phyloP scores from a whole-genome alignment of 1,140 invertebrate genomes.

The Asobara japonica region DNA sequence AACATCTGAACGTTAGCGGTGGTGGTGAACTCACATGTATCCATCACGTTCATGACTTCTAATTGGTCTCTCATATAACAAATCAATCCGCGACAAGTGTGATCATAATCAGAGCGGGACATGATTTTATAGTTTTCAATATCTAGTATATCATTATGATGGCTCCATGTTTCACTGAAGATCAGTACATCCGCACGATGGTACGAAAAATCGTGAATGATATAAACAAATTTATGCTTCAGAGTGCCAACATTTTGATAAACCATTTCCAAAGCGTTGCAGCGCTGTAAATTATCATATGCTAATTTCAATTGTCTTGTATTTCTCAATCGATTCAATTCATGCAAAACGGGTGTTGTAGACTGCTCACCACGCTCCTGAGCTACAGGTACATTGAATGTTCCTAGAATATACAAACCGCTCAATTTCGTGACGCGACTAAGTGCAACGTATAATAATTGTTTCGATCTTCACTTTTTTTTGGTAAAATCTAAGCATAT shows the following conservation, averaged over 20 bases:
- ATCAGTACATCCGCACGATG: background rate
- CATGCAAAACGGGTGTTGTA: too few relatives aligned
- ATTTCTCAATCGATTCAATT: background rate
- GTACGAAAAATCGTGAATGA: background rate
- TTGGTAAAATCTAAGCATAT: slow-evolving; percentile 18
- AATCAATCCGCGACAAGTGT: background rate
- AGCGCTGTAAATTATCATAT: background rate
- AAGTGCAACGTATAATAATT: background rate
- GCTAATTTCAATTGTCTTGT: background rate
- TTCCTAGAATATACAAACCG: slow-evolving; percentile 6
- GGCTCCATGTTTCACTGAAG: background rate
- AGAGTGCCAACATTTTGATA: background rate
- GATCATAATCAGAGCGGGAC: background rate
- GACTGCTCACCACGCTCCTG: background rate
- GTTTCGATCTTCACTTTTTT: background rate
- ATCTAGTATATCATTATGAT: background rate
- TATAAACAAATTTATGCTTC: background rate
- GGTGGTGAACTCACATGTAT: background rate
- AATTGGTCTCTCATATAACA: background rate
- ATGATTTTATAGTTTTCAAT: background rate
- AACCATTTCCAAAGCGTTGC: background rate
- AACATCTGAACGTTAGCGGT: background rate
- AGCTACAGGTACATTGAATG: background rate
- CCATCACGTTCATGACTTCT: background rate
- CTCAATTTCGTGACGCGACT: slow-evolving; percentile 1